phyloP scores from a whole-genome alignment of 1,140 invertebrate species.

The Papilio polytes region DNA sequence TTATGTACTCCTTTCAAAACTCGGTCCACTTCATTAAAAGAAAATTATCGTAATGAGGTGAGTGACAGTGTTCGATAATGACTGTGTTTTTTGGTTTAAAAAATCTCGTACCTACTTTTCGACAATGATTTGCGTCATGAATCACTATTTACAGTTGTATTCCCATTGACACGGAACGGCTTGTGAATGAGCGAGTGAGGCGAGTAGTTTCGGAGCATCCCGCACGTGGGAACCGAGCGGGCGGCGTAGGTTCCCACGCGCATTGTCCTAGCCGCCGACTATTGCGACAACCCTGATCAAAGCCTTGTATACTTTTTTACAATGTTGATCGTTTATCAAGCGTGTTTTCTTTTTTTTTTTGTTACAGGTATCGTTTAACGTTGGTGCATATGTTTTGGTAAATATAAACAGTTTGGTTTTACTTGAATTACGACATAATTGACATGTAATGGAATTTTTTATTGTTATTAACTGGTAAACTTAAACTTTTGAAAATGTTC shows the following conservation, averaged over 20 bases:
- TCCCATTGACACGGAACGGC: constrained; percentile 39
- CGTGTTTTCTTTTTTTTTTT: not conserved
- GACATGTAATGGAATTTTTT: not conserved
- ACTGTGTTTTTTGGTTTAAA: not conserved
- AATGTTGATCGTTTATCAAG: not conserved
- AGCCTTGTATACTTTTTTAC: constrained; percentile 5
- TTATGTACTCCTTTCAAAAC: not conserved
- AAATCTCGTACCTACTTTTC: not conserved
- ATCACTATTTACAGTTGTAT: constrained; percentile 26
- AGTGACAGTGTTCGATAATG: not conserved
- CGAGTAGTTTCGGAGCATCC: constrained; percentile 30
- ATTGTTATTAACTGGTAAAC: not conserved
- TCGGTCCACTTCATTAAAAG: not conserved
- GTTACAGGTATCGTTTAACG: not conserved
- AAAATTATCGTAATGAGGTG: not conserved
- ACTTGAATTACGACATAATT: not conserved
- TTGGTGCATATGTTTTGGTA: not conserved
- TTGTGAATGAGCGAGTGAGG: constrained; percentile 31
- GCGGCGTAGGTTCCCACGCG: constrained; percentile 50
- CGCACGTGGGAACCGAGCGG: constrained; percentile 52
- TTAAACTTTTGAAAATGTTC: not conserved
- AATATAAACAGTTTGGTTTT: not conserved
- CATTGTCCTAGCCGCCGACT: constrained; percentile 49
- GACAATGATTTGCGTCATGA: constrained; percentile 16
- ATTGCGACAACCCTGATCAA: constrained; percentile 26